phyloP scores from a whole-genome alignment of 1,140 invertebrate genomes.

The Drosophila prosaltans region DNA sequence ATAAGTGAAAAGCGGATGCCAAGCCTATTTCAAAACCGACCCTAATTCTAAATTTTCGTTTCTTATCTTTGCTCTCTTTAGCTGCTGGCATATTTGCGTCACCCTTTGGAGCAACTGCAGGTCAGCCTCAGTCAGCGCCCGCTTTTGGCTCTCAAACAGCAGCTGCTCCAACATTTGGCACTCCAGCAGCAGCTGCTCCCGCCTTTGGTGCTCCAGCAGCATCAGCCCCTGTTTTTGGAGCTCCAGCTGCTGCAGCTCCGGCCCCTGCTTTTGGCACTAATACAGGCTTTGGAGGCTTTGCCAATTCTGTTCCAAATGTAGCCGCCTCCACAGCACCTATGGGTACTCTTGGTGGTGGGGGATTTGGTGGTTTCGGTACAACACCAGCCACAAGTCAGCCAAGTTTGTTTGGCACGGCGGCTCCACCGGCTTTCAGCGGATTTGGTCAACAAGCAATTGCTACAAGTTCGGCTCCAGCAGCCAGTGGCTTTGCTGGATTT shows the following conservation, averaged over 20 bases:
- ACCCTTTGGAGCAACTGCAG: conserved; percentile 67
- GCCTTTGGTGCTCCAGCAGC: conserved; percentile 26
- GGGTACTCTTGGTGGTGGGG: conserved; percentile 61
- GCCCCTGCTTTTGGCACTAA: conserved; percentile 24
- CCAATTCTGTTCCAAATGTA: conserved; percentile 46
- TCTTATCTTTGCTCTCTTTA: conserved; percentile 54
- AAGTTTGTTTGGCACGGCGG: conserved; percentile 71
- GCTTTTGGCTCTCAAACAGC: conserved; percentile 72
- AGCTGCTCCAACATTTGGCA: conserved; percentile 39
- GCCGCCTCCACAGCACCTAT: conserved; percentile 48
- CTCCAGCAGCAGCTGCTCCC: conserved; percentile 23
- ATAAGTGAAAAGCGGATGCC: conserved; percentile 45
- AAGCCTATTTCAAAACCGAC: conserved; percentile 31
- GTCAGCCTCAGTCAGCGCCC: conserved; percentile 49
- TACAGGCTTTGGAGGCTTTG: conserved; percentile 34
- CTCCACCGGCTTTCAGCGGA: conserved; percentile 82
- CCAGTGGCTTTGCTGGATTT: conserved; percentile 85
- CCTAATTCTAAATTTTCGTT: conserved; percentile 41
- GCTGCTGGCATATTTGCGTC: conserved; percentile 73
- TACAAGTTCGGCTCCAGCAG: conserved; percentile 55
- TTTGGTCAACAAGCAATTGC: conserved; percentile 60
- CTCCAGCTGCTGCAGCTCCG: conserved; percentile 38
- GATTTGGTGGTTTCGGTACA: conserved; percentile 70
- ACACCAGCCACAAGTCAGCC: conserved; percentile 53
- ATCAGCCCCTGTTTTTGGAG: conserved; percentile 30